phyloP scores from a whole-genome alignment of 1,140 invertebrate species.

The Rhagoletis pomonella region DNA sequence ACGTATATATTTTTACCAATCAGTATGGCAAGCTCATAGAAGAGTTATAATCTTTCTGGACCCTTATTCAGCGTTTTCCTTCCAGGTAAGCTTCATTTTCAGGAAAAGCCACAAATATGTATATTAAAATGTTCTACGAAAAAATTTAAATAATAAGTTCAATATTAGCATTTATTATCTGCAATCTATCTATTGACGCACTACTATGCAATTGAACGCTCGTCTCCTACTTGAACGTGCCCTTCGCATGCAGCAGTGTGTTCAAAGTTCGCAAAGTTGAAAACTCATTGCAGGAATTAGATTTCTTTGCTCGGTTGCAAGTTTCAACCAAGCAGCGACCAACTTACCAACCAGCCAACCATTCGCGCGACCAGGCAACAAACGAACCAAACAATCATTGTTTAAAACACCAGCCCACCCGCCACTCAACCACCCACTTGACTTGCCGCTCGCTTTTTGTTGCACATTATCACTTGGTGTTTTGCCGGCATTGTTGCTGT shows the following conservation, averaged over 20 bases:
- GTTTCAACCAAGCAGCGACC: background rate
- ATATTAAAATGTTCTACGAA: too few species aligned
- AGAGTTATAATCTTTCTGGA: too few species aligned
- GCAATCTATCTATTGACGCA: background rate
- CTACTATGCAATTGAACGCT: background rate
- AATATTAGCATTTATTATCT: background rate
- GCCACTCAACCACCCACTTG: background rate
- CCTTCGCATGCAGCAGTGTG: background rate
- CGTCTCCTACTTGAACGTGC: background rate
- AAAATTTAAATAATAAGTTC: too few species aligned
- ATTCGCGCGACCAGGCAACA: background rate
- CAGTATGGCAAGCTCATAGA: too few species aligned
- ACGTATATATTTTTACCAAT: too few species aligned
- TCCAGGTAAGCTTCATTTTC: too few species aligned
- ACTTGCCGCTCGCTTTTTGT: slow-evolving; percentile 3
- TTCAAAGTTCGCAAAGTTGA: slow-evolving; percentile 24
- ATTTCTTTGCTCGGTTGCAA: slow-evolving; percentile 16
- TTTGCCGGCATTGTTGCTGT: background rate
- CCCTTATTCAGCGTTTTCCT: too few species aligned
- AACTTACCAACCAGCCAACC: background rate
- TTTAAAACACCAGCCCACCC: background rate
- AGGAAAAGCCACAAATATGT: too few species aligned
- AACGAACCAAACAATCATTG: background rate
- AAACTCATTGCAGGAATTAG: slow-evolving; percentile 23
- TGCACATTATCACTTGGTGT: slow-evolving; percentile 11